These are phyloP conservation scores for Halichoerus grypus DNA, from an alignment of 2,113 vertebrate genomes.

Conservation along the genomic window DNA sequence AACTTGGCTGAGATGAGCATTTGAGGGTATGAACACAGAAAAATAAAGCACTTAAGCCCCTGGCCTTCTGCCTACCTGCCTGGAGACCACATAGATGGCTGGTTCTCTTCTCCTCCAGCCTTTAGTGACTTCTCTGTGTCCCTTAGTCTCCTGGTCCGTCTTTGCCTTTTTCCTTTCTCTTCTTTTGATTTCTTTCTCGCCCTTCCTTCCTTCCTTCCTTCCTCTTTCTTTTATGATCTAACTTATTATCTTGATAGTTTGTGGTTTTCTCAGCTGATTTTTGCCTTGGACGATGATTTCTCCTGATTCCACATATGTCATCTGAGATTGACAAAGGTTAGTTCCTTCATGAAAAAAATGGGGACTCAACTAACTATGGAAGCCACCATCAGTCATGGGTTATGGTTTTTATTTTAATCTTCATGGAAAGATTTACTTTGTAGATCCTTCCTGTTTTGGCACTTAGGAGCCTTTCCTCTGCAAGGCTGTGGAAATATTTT, in stretches of 20 bases:
- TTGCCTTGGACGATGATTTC: not conserved
- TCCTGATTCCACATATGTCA: not conserved
- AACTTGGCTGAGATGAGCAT: constrained; percentile 28
- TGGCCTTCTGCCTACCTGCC: not conserved
- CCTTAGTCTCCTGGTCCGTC: not conserved
- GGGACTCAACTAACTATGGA: not conserved
- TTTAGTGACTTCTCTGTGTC: not conserved
- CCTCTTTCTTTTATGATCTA: not conserved
- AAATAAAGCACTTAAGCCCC: constrained; percentile 32
- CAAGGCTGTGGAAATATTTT: not conserved
- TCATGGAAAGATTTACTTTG: not conserved
- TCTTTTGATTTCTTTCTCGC: not conserved
- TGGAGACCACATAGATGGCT: not conserved
- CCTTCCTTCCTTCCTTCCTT: not conserved
- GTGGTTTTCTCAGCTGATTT: not conserved
- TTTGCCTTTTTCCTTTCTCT: not conserved
- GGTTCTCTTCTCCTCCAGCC: not conserved
- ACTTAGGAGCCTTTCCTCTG: not conserved
- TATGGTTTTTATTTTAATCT: constrained; percentile 40
- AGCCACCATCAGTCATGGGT: not conserved
- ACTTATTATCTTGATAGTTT: not conserved
- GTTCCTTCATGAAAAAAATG: not conserved
- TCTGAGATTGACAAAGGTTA: not conserved
- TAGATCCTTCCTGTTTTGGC: not conserved
- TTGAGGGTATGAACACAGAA: constrained; percentile 44